Conservation (phyloP, 2,113 vertebrate species). For the Rattus norvegicus region DNA sequence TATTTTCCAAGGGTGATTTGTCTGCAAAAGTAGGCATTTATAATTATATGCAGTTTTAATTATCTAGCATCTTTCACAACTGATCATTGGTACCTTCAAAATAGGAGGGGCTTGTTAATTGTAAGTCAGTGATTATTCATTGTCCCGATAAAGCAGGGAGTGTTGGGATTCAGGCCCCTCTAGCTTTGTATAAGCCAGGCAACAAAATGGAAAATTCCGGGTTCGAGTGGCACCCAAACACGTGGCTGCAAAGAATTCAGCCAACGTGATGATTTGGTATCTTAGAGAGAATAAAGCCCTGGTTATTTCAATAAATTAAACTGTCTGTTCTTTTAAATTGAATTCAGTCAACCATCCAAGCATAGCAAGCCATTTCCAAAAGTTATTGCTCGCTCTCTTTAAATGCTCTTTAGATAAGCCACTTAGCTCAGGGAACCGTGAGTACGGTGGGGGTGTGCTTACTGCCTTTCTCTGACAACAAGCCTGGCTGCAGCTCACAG, state of each 20-base stretch:
- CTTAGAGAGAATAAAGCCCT: conserved; percentile 69
- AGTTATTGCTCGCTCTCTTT: conserved; percentile 58
- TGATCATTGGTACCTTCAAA: not conserved
- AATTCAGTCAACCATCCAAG: conserved; percentile 73
- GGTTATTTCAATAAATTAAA: conserved; percentile 79
- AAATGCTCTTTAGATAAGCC: conserved; percentile 60
- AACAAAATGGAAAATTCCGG: conserved; percentile 62
- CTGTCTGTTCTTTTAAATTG: conserved; percentile 74
- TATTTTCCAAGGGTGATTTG: conserved; percentile 9
- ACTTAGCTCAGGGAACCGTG: conserved; percentile 69
- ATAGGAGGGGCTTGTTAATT: conserved; percentile 15
- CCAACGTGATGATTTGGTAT: conserved; percentile 68
- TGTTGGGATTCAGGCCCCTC: not conserved
- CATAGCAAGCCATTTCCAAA: conserved; percentile 62
- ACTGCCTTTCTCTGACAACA: conserved; percentile 13
- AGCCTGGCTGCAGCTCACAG: not conserved
- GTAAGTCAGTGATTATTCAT: not conserved
- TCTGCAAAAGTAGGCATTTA: conserved; percentile 41
- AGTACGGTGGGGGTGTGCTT: not conserved
- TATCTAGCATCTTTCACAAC: not conserved
- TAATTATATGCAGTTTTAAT: conserved; percentile 13
- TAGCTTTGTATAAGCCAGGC: not conserved
- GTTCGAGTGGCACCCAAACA: conserved; percentile 55
- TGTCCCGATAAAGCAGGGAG: not conserved
- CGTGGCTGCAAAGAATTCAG: conserved; percentile 64